These are phyloP conservation scores for Hyphantria cunea DNA, from an alignment of 1,140 invertebrate genomes.

Conservation along the genomic window DNA sequence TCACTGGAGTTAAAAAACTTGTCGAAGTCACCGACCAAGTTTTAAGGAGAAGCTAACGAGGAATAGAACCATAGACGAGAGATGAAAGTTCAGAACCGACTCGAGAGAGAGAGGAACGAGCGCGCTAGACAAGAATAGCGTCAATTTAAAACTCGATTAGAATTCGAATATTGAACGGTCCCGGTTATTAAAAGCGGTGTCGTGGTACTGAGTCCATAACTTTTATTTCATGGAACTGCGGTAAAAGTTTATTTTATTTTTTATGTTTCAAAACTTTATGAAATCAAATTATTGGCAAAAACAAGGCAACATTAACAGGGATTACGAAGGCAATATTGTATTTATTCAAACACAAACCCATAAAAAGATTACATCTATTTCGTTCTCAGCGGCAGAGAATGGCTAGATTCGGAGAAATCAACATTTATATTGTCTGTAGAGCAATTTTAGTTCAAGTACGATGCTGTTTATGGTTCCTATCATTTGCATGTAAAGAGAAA, in stretches of 20 bases:
- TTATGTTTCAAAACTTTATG: conserved; percentile 25
- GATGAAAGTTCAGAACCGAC: conserved; percentile 66
- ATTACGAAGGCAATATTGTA: conserved; percentile 10
- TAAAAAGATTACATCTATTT: conserved; percentile 11
- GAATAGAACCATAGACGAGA: conserved; percentile 69
- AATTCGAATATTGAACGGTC: conserved; percentile 69
- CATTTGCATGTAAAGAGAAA: conserved; percentile 65
- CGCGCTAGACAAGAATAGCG: conserved; percentile 74
- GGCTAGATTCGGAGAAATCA: conserved; percentile 27
- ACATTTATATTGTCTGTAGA: conserved; percentile 36
- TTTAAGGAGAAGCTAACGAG: conserved; percentile 80
- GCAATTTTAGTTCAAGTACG: conserved; percentile 33
- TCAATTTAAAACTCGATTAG: conserved; percentile 81
- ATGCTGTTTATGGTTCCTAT: conserved; percentile 37
- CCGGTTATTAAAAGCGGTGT: conserved; percentile 67
- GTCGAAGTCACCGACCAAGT: conserved; percentile 65
- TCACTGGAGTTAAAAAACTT: conserved; percentile 75
- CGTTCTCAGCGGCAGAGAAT: conserved; percentile 21
- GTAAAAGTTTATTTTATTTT: conserved; percentile 39
- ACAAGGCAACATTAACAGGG: conserved; percentile 7
- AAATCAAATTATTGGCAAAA: conserved; percentile 30
- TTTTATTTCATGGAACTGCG: conserved; percentile 37
- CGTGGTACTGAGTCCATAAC: conserved; percentile 35
- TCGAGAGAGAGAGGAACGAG: conserved; percentile 44
- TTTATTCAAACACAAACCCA: conserved; percentile 7